These are phyloP conservation scores for Diogma glabrata DNA, from an alignment of 2,888 invertebrate genomes.

Conservation along the genomic window DNA sequence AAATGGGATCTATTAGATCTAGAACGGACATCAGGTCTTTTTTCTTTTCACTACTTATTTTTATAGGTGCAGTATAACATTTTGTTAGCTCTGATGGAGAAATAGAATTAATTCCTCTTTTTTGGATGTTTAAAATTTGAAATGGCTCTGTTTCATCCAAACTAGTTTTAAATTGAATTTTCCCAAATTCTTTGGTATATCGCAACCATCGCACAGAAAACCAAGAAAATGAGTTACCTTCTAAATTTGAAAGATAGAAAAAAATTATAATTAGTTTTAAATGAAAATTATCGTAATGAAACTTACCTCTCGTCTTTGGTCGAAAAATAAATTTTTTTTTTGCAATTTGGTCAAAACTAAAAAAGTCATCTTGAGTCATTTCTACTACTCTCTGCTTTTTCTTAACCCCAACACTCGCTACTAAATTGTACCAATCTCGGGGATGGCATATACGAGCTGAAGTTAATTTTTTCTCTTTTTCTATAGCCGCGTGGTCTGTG, in stretches of 20 bases:
- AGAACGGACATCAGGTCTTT: background rate
- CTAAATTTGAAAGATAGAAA: too few relatives aligned
- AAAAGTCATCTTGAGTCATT: background rate
- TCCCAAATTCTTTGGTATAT: background rate
- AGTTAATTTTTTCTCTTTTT: background rate
- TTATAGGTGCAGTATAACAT: background rate
- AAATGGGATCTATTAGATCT: background rate
- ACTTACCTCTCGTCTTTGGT: background rate
- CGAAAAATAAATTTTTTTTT: background rate
- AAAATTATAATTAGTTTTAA: too few relatives aligned
- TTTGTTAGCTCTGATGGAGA: background rate
- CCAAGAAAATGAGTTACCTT: background rate
- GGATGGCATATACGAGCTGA: background rate
- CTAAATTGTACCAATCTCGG: background rate
- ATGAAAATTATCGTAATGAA: background rate
- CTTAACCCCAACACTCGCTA: background rate
- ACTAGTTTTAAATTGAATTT: background rate
- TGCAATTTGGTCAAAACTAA: background rate
- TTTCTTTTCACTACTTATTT: slow-evolving; percentile 1
- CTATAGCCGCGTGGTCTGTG: background rate
- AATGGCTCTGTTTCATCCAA: slow-evolving; percentile 1
- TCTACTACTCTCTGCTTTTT: background rate
- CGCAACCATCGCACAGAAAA: background rate
- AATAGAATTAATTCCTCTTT: background rate
- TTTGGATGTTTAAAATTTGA: slow-evolving; percentile 1